Conservation (phyloP, 1,140 invertebrate genomes). For the Trachelipus rathkii region DNA sequence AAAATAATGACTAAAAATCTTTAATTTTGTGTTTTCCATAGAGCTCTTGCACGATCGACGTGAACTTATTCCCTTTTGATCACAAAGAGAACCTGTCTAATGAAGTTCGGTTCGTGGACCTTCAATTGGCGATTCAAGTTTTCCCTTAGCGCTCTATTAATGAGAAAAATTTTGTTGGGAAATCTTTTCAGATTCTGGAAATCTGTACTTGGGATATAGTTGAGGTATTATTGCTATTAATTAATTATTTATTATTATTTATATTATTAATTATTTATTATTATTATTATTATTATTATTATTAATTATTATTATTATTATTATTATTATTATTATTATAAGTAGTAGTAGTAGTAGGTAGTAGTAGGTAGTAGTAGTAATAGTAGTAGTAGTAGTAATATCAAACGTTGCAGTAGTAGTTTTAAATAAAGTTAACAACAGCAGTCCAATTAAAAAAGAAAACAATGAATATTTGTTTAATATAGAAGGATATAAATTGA, state of each 20-base stretch:
- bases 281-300: neutral
- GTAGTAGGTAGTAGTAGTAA: too few species aligned
- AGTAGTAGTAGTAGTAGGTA: too few species aligned
- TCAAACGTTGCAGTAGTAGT: too few species aligned
- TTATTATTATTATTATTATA: neutral
- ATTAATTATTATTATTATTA: too few species aligned
- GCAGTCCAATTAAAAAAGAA: too few species aligned
- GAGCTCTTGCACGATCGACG: slow-evolving; percentile 98
- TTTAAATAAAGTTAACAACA: too few species aligned
- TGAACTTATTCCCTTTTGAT: slow-evolving; percentile 99
- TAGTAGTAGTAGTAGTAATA: too few species aligned
- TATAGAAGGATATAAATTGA: too few species aligned
- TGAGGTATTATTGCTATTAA: slow-evolving; percentile 55
- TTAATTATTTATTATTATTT: too few species aligned
- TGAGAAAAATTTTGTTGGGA: slow-evolving; percentile 90
- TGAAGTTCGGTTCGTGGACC: slow-evolving; percentile 99
- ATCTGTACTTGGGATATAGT: slow-evolving; percentile 98
- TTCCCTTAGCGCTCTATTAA: slow-evolving; percentile 88
- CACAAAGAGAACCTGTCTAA: slow-evolving; percentile 96
- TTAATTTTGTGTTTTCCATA: slow-evolving; percentile 53
- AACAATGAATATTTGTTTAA: too few species aligned
- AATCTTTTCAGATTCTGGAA: slow-evolving; percentile 95
- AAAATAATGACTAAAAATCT: too few species aligned
- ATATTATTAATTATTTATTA: neutral
- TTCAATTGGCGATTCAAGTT: slow-evolving; percentile 96